Percentiles rank a stretch among this genome's conserved stretches.
Conservation (phyloP, 2,888 invertebrate species). For the Ctenicera cuprea region DNA sequence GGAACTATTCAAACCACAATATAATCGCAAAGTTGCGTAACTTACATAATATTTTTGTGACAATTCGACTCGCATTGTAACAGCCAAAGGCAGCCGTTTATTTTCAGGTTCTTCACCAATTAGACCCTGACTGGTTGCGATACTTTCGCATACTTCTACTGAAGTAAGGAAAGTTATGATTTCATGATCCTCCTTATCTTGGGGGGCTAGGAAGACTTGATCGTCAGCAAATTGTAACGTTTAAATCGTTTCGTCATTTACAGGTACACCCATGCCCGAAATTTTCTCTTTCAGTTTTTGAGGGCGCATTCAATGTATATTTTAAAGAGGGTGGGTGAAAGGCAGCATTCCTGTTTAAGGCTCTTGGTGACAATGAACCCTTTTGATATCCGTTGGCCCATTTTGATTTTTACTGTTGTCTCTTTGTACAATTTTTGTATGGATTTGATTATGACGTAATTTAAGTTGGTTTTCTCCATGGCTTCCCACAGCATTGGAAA, state of each 20-base stretch:
- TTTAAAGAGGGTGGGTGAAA: too few species aligned
- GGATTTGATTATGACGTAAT: conserved; percentile 14
- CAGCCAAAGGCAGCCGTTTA: too few species aligned
- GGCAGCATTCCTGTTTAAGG: conserved; percentile 44
- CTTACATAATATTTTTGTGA: too few species aligned
- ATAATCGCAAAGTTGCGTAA: too few species aligned
- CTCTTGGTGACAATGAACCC: conserved; percentile 19
- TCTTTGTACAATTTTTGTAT: conserved; percentile 19
- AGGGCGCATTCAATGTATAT: conserved; percentile 43
- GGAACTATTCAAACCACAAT: too few species aligned
- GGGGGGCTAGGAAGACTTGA: conserved; percentile 31
- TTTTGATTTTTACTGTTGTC: conserved; percentile 10
- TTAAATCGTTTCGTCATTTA: conserved; percentile 12
- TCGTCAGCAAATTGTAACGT: conserved; percentile 37
- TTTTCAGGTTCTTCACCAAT: too few species aligned
- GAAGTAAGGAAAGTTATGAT: too few species aligned
- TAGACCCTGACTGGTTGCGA: too few species aligned
- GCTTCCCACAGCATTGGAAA: conserved; percentile 10
- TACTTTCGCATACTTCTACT: too few species aligned
- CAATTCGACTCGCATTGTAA: too few species aligned
- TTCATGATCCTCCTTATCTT: too few species aligned
- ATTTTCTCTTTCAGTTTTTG: conserved; percentile 41
- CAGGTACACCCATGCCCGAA: conserved; percentile 25
- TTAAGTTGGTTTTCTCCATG: conserved; percentile 20
- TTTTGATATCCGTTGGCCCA: conserved; percentile 4